These are phyloP conservation scores for Prunella himalayana DNA, from an alignment of 2,113 vertebrate genomes.

Conservation along the genomic window DNA sequence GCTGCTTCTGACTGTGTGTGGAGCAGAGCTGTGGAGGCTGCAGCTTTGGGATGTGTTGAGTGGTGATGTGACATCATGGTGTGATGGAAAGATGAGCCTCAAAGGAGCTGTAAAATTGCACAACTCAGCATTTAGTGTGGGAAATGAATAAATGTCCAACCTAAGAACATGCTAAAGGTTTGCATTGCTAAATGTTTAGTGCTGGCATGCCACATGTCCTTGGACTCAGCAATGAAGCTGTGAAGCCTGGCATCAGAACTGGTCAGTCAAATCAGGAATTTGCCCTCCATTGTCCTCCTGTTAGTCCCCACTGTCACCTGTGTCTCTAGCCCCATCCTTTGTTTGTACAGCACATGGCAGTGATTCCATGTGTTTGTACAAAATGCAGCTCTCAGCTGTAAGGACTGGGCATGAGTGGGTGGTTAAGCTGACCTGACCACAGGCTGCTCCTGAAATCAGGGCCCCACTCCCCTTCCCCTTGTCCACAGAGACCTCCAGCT, in stretches of 20 bases:
- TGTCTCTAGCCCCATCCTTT: not conserved
- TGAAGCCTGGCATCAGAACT: not conserved
- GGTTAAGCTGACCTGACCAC: not conserved
- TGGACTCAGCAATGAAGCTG: not conserved
- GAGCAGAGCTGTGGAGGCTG: not conserved
- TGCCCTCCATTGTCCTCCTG: not conserved
- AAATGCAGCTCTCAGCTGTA: not conserved
- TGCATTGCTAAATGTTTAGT: not conserved
- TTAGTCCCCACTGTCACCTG: rapidly evolving
- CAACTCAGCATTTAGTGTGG: not conserved
- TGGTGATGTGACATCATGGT: not conserved
- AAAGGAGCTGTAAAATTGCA: not conserved
- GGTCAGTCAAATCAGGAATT: not conserved
- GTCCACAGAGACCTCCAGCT: not conserved
- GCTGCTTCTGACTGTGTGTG: not conserved
- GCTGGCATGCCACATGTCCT: not conserved
- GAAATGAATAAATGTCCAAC: not conserved
- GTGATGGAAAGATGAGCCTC: not conserved
- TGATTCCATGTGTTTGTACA: not conserved
- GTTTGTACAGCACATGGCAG: not conserved
- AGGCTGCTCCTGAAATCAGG: not conserved
- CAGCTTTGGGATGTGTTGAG: not conserved
- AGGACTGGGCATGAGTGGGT: not conserved
- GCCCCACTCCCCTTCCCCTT: rapidly evolving
- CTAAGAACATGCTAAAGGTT: not conserved